Evolutionary conservation across 2,888 invertebrate species (phyloP).

Genomic region (Nomada fabriciana): DNA sequence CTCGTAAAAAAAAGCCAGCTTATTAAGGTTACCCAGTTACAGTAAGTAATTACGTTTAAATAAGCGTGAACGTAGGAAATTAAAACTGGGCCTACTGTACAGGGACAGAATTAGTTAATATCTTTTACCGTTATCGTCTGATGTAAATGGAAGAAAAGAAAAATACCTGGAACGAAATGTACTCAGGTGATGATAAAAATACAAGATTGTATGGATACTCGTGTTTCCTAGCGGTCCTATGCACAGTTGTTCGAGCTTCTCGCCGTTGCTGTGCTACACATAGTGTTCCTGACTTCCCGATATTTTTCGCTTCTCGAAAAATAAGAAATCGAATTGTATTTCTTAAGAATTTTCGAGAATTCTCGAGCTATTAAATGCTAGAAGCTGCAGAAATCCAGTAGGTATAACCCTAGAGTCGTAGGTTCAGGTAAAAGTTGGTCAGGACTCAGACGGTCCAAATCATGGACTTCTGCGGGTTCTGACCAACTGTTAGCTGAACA

Average conservation of each 20-base stretch:
- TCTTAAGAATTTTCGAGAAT: too few relatives aligned
- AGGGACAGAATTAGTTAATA: background rate
- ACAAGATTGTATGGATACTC: constrained; percentile 31
- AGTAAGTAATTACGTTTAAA: constrained; percentile 4
- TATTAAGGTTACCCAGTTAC: background rate
- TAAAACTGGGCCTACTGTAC: background rate
- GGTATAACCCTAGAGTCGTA: too few relatives aligned
- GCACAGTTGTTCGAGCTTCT: constrained; percentile 11
- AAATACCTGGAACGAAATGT: background rate
- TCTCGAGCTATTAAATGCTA: too few relatives aligned
- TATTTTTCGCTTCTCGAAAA: too few relatives aligned
- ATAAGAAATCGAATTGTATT: too few relatives aligned
- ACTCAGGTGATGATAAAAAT: background rate
- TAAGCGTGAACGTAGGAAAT: background rate
- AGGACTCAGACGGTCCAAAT: too few relatives aligned
- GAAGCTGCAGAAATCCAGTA: too few relatives aligned
- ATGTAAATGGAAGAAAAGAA: background rate
- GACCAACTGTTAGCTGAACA: too few relatives aligned
- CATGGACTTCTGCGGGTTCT: too few relatives aligned
- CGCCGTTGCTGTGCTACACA: background rate
- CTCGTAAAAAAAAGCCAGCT: background rate
- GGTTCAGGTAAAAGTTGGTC: too few relatives aligned
- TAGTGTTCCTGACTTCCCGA: too few relatives aligned
- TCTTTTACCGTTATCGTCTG: background rate
- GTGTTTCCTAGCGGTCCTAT: background rate